These are phyloP conservation scores for Tyria jacobaeae DNA, from an alignment of 2,888 invertebrate species.

Conservation along the genomic window DNA sequence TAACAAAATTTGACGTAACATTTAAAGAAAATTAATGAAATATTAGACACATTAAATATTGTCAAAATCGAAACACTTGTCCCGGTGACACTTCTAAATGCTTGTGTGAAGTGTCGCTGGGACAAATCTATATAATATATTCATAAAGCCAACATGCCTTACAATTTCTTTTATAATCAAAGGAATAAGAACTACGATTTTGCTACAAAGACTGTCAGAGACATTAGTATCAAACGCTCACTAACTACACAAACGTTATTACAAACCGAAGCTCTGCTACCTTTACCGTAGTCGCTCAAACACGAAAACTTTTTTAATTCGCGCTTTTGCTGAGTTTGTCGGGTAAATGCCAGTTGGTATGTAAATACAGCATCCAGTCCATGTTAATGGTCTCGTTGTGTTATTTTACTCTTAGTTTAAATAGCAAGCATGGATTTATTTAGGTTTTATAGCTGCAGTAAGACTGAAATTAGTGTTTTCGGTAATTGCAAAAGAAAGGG, in stretches of 20 bases:
- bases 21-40: too few species aligned
- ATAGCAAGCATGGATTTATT: not conserved
- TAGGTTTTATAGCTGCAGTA: not conserved
- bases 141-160: too few species aligned
- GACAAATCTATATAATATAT: too few species aligned
- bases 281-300: slow-evolving; percentile 6
- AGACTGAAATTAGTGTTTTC: not conserved
- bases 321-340: slow-evolving; percentile 1
- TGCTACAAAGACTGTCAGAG: not conserved
- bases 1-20: too few species aligned
- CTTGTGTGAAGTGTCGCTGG: too few species aligned
- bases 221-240: not conserved
- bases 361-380: slow-evolving; percentile 3
- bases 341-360: slow-evolving; percentile 8
- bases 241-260: not conserved
- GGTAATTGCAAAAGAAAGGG: not conserved
- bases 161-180: too few species aligned
- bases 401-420: not conserved
- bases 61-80: too few species aligned
- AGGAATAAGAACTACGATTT: too few species aligned
- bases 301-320: slow-evolving; percentile 14
- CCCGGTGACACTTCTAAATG: too few species aligned
- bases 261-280: slow-evolving; percentile 4
- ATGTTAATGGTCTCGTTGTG: slow-evolving; percentile 5
- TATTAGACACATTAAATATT: too few species aligned